Percentiles rank a stretch among this genome's conserved stretches.
Conservation (phyloP, 2,888 invertebrate species). For the Callinectes sapidus region DNA sequence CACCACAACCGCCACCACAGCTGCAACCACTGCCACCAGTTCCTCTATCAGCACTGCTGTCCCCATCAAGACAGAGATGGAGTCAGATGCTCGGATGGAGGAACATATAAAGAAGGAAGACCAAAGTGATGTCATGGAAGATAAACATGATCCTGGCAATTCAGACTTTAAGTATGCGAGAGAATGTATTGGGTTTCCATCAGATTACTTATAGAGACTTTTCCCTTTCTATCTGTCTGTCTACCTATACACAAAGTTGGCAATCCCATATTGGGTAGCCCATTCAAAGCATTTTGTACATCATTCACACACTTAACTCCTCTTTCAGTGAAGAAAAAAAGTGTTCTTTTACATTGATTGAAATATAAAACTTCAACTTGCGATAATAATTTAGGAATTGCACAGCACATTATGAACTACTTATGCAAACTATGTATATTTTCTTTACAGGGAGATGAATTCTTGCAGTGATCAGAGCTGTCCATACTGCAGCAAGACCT, state of each 20-base stretch:
- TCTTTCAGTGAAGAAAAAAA: too few species aligned
- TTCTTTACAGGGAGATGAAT: neutral
- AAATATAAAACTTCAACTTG: too few species aligned
- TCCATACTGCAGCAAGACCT: constrained; percentile 60
- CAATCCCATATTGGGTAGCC: too few species aligned
- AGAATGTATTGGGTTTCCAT: neutral
- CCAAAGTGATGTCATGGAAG: neutral
- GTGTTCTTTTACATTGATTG: too few species aligned
- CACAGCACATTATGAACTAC: too few species aligned
- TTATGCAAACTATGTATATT: neutral
- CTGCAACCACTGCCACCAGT: neutral
- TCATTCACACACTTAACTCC: too few species aligned
- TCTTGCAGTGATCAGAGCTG: constrained; percentile 12
- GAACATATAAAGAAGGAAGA: neutral
- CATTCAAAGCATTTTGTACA: too few species aligned
- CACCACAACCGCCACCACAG: neutral
- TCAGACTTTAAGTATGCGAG: constrained; percentile 37
- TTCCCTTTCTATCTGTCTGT: too few species aligned
- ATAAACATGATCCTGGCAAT: constrained; percentile 3
- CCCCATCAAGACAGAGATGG: constrained; percentile 37
- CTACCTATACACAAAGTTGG: too few species aligned
- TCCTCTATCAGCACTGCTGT: neutral
- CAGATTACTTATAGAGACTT: too few species aligned
- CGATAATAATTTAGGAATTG: too few species aligned
- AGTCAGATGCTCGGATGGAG: constrained; percentile 23